Base-by-base conservation (phyloP, 2,888 invertebrate species). In the Drosophila formosana region DNA sequence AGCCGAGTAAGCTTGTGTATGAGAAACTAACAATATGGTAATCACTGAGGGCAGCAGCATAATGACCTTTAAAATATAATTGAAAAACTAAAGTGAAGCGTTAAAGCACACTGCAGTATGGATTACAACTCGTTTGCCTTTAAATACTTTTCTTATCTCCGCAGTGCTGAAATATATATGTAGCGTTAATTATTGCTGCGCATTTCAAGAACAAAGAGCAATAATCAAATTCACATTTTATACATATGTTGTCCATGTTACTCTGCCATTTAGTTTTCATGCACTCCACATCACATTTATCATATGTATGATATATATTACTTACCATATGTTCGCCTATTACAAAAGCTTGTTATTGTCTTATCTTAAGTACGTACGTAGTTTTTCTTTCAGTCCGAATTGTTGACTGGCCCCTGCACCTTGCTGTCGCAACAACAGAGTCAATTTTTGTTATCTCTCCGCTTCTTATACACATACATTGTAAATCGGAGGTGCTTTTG, bases 1-100 rank as follows among this genome's bases (percentile, higher is more conserved):
- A 0, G 90, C 80, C 9, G 91, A 91, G 55, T 91, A 91, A 1
- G 75, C 80, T 25, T 64, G 66, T 9, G 51, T 18, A 4, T 63
- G 13, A 8, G 23, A 30, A 18, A 69, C 8, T 39, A 45, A 67
- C 9, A 50, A 13, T 32, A 72, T 57, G 61, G 50, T 66, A 47
- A 78, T 13, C 13, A 69, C 30, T 37, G 66, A 55, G 4, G 74
- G 30, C 26, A 70, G 11, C 46, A 65, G 23, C 28, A 28, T 49
- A 23, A 30, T 56, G 18, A 34, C 7, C 56, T 46, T n/a, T 2
- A 32, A 46, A 26, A 13, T 34, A 6, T 5, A 13, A 23, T 23
- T 53, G 9, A 30, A 25, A 28, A 39, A 26, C 6, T 13, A 6
- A 32, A 34, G 47, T 18, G 13, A 11, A 28, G 32, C 32, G 45